phyloP scores from a whole-genome alignment of 2,113 vertebrate genomes.

The Cettia cetti region DNA sequence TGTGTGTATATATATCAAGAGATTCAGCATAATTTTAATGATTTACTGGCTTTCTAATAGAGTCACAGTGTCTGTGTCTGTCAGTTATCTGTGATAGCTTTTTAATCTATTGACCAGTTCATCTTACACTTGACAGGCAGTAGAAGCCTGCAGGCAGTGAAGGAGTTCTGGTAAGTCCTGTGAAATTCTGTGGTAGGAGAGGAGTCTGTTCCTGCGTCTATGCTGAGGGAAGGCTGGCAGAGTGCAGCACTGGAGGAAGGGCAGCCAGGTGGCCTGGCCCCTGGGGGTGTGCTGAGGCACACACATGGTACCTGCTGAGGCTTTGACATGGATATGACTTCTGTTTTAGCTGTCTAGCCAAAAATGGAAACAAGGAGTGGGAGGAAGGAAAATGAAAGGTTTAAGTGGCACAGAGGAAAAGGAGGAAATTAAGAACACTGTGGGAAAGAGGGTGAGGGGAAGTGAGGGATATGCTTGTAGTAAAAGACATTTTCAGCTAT shows the following conservation, averaged over 20 bases:
- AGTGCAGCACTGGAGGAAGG: neutral
- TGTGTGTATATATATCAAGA: neutral
- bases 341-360: neutral
- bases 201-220: rapidly evolving
- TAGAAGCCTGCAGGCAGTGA: neutral
- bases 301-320: neutral
- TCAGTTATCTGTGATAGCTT: neutral
- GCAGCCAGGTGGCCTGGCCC: neutral
- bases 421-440: neutral
- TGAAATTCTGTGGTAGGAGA: neutral
- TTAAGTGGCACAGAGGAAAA: neutral
- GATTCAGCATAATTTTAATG: neutral
- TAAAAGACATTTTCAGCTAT: neutral
- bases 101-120: neutral
- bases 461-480: neutral
- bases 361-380: neutral
- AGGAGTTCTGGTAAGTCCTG: neutral
- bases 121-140: neutral
- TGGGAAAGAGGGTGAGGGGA: neutral
- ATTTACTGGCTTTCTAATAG: neutral
- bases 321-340: rapidly evolving
- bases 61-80: neutral
- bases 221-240: neutral
- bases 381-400: neutral
- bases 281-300: neutral